Conservation (phyloP, 2,888 invertebrate genomes). For the Dynastes grantii region DNA sequence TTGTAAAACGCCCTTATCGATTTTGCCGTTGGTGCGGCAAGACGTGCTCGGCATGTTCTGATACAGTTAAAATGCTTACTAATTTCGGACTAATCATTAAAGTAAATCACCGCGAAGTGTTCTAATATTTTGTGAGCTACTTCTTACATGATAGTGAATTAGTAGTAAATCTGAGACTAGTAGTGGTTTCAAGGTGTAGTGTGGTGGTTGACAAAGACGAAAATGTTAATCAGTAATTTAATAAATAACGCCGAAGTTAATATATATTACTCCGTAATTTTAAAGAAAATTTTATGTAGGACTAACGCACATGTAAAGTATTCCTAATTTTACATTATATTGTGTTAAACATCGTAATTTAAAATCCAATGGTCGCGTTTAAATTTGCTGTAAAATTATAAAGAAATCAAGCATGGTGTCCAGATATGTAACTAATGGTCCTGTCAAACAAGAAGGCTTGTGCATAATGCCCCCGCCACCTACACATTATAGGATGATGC, state of each 20-base stretch:
- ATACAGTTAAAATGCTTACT: conserved; percentile 50
- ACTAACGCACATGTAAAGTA: conserved; percentile 48
- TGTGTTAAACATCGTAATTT: conserved; percentile 42
- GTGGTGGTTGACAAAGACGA: conserved; percentile 54
- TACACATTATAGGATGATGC: conserved; percentile 67
- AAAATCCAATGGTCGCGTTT: conserved; percentile 45
- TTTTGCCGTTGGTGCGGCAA: conserved; percentile 68
- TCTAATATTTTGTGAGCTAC: conserved; percentile 53
- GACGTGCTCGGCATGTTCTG: conserved; percentile 64
- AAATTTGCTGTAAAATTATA: conserved; percentile 50
- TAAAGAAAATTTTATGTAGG: conserved; percentile 44
- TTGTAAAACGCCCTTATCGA: conserved; percentile 71
- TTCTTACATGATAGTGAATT: conserved; percentile 58
- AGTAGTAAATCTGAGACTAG: conserved; percentile 59
- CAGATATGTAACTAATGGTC: conserved; percentile 68
- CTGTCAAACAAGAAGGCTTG: conserved; percentile 69
- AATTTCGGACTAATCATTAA: conserved; percentile 49
- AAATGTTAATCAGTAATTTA: conserved; percentile 51
- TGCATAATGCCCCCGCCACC: conserved; percentile 66
- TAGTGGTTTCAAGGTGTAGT: conserved; percentile 55
- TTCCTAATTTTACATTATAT: conserved; percentile 35
- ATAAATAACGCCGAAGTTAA: conserved; percentile 37
- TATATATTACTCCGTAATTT: conserved; percentile 32
- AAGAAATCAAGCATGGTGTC: conserved; percentile 65
- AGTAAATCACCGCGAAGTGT: conserved; percentile 59